Base-by-base conservation (phyloP, 2,888 invertebrate genomes). In the Meteorus colon region DNA sequence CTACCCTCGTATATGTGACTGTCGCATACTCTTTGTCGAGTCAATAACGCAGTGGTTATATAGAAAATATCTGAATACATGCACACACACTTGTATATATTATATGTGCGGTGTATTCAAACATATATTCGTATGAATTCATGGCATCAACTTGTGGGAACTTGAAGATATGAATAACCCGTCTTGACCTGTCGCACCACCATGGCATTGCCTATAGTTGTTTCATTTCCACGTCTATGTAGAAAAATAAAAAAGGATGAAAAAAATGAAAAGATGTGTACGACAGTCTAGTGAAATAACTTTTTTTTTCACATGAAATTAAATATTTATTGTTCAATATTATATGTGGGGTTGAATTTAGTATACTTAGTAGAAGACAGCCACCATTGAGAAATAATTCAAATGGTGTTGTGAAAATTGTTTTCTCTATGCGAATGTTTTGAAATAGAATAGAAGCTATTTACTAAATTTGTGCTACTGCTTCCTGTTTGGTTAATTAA, bases 181-280 rank as follows among this genome's bases (percentile, higher is more conserved):
- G 16, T 29, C 29, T 31, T 72, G 72, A 72, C 72, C 72, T 72
- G 72, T 63, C 48, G 45, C 71, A 63, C 62, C 27, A 31, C 29
- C 31, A 29, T 31, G n/a, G 29, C 34, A 27, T 24, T n/a, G 27
- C 27, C n/a, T n/a, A n/a, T 29, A n/a, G 6, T 29, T 12, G n/a
- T 68, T 27, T 51, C 6, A 27, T 68, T 68, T n/a, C 48, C 19
- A n/a, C 12, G 29, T 48, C 29, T 48, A 16, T 27, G n/a, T 14
- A n/a, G 24, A 48, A 16, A 48, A 4, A 48, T 16, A 48, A 48
- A n/a, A 4, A n/a, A 6, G 16, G 5, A 6, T 14, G 48, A 48
- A 19, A 19, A 55, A 19, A 55, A 19, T n/a, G 19, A 6, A 63
- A 19, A 55, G 10, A 51, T n/a, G 16, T n/a, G 6, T n/a, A 51